phyloP scores from a whole-genome alignment of 2,113 vertebrate species.

The Serilophus lunatus region DNA sequence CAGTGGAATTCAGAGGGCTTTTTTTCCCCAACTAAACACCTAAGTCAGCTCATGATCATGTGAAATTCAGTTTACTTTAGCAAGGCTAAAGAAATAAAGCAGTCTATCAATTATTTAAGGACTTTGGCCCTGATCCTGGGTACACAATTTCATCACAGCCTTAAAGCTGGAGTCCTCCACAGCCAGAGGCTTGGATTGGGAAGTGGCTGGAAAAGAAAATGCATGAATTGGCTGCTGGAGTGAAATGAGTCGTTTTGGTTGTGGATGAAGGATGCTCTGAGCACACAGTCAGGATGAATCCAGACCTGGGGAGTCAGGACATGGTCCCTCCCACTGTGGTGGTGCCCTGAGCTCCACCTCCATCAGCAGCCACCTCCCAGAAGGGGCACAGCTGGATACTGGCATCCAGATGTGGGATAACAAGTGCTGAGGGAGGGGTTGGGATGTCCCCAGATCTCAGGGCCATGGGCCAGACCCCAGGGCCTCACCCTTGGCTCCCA shows the following conservation, averaged over 20 bases:
- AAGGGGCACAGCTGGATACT: not conserved
- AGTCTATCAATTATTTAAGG: constrained; percentile 38
- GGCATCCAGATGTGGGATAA: not conserved
- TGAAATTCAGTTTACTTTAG: constrained; percentile 7
- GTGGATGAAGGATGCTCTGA: not conserved
- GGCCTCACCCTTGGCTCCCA: accelerated
- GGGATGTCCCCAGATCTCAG: accelerated
- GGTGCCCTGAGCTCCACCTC: not conserved
- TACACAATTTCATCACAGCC: not conserved
- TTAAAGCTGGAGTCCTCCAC: not conserved
- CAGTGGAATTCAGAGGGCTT: not conserved
- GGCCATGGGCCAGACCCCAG: not conserved
- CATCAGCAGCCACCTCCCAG: not conserved
- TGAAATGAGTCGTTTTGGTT: accelerated
- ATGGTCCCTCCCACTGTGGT: accelerated
- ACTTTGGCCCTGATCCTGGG: not conserved
- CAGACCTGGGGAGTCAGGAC: not conserved
- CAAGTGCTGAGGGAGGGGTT: not conserved
- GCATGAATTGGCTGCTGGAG: not conserved
- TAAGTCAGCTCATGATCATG: not conserved
- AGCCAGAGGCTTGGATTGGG: not conserved
- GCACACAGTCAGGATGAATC: not conserved
- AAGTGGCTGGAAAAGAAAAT: not conserved
- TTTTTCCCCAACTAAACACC: not conserved
- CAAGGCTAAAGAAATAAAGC: constrained; percentile 8